Evolutionary conservation across 1,140 invertebrate genomes (phyloP), one percentile per base, ranked within the genome.

Genomic region (Diachasmimorpha longicaudata): DNA sequence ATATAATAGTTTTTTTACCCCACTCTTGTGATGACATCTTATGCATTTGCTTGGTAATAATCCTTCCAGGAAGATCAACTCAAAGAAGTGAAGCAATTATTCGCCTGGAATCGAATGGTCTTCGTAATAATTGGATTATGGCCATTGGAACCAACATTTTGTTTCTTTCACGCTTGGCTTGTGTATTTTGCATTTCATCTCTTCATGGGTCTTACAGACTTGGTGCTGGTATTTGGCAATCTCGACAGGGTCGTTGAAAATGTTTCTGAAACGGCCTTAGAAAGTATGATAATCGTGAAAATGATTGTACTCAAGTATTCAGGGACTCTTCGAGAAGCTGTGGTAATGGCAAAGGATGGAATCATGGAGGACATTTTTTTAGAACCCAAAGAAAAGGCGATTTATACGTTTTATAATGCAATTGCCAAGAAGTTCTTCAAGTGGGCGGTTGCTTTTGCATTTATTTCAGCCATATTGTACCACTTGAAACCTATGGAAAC

Each of bases 361-460:
- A 9, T 77, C 13, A 19, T 44, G n/a, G 36, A 19, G 6, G 42
- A 55, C 5, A 46, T 58, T 9, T 77, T 36, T 23, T 39, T 44
- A 25, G 55, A 36, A 31, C 0, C 21, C 1, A n/a, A 70, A 70
- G 76, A 77, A 21, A 75, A 69, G 31, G 16, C 72, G n/a, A 25
- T 69, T 46, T 72, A 72, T 70, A n/a, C 81, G 73, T 55, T 73
- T 78, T 81, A 82, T 63, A 69, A 78, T 58, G 37, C 31, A 0
- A 73, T 52, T 0, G 58, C 70, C 4, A 73, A 63, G 14, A 31
- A 14, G 11, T 77, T 74, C 36, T 63, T 77, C 23, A 74, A 11
- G 14, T 19, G 71, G 52, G 70, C 70, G 36, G 19, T 73, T 0
- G 21, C 63, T 16, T 52, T 72, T 55, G 70, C 44, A 31, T n/a